phyloP scores from a whole-genome alignment of 1,140 invertebrate species.

The Ceratina japonica region DNA sequence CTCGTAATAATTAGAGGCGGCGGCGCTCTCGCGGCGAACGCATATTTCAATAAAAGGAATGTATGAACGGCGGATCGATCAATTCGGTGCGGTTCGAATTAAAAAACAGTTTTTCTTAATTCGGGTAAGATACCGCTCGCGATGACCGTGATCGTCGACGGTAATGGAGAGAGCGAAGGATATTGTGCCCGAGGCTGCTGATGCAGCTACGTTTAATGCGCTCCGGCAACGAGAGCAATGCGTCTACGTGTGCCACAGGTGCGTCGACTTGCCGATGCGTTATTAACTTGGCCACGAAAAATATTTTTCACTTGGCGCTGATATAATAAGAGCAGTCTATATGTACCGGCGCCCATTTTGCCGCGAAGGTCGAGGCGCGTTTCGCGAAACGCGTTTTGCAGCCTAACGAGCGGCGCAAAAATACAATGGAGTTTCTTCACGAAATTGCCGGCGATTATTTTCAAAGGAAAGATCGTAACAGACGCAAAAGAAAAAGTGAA shows the following conservation, averaged over 20 bases:
- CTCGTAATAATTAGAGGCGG: neutral
- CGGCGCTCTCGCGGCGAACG: neutral
- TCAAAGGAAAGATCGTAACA: too few species aligned
- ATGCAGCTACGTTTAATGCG: constrained; percentile 53
- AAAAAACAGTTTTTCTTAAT: constrained; percentile 35
- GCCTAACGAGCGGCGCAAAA: constrained; percentile 4
- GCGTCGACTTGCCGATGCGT: constrained; percentile 18
- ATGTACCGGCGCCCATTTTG: too few species aligned
- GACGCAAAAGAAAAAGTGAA: too few species aligned
- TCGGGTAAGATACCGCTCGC: constrained; percentile 28
- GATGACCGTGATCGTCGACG: constrained; percentile 46
- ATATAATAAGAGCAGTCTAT: constrained; percentile 17
- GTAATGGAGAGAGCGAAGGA: neutral
- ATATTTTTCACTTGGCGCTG: constrained; percentile 19
- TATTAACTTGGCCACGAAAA: constrained; percentile 30
- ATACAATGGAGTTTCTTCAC: constrained; percentile 14
- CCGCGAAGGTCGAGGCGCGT: neutral
- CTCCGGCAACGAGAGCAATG: neutral
- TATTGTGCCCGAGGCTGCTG: constrained; percentile 39
- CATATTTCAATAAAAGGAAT: neutral
- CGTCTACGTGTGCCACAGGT: constrained; percentile 36
- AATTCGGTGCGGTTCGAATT: neutral
- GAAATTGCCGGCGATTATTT: constrained; percentile 16
- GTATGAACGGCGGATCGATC: neutral
- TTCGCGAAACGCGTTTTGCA: neutral